Evolutionary conservation across 1,140 invertebrate genomes (phyloP).

Genomic region (Adelges cooleyi): DNA sequence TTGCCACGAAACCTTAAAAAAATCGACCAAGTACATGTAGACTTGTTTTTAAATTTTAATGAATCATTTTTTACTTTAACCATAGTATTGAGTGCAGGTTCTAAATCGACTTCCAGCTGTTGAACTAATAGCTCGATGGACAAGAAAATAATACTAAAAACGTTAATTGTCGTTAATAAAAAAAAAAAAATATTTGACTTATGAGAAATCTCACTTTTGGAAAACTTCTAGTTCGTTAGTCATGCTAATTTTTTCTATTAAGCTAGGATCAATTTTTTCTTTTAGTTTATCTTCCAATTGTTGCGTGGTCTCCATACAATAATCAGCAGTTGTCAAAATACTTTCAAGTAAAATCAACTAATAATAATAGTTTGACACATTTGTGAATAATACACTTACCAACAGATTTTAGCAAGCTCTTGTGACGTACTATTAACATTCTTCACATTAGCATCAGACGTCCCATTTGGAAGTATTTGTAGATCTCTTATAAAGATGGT

Average conservation of each 20-base stretch:
- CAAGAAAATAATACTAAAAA: conserved; percentile 74
- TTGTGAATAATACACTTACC: conserved; percentile 38
- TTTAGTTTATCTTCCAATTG: conserved; percentile 92
- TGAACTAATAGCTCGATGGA: conserved; percentile 89
- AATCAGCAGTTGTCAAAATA: conserved; percentile 93
- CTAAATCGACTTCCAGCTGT: conserved; percentile 88
- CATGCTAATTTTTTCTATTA: conserved; percentile 73
- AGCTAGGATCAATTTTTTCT: conserved; percentile 71
- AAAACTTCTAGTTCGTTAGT: conserved; percentile 87
- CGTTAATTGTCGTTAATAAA: too few species aligned
- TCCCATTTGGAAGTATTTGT: conserved; percentile 17
- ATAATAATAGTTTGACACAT: not conserved
- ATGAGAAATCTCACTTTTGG: conserved; percentile 70
- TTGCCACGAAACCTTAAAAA: conserved; percentile 71
- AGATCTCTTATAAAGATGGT: conserved; percentile 32
- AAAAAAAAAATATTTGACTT: conserved; percentile 30
- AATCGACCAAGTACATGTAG: not conserved
- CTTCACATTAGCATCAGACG: conserved; percentile 10
- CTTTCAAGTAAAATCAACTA: conserved; percentile 36
- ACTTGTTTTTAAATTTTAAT: not conserved
- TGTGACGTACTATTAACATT: conserved; percentile 65
- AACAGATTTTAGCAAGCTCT: conserved; percentile 80
- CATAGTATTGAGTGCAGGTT: conserved; percentile 86
- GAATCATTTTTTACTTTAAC: conserved; percentile 51
- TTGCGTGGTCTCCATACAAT: conserved; percentile 94